phyloP scores from a whole-genome alignment of 1,140 invertebrate genomes.

The Piezodorus guildinii region DNA sequence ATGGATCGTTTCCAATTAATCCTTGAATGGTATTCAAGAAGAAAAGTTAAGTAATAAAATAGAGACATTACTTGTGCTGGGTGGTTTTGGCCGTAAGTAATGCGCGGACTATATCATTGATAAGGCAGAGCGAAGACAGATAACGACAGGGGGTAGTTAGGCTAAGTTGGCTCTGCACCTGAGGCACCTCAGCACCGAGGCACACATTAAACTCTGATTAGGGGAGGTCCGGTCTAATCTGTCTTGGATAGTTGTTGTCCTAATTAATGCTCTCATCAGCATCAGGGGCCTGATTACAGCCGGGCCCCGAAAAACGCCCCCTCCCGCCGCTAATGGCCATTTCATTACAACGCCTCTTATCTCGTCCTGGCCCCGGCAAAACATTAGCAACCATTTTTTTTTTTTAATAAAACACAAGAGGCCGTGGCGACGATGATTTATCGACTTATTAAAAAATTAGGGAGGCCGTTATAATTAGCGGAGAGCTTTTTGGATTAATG shows the following conservation, averaged over 20 bases:
- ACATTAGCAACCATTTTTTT: not conserved
- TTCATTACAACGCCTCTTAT: slow-evolving; percentile 6
- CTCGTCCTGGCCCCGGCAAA: not conserved
- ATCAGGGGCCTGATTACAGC: not conserved
- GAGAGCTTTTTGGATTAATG: not conserved
- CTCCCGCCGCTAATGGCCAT: not conserved
- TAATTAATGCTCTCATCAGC: not conserved
- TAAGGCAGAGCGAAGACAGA: too few relatives aligned
- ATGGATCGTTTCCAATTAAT: too few relatives aligned
- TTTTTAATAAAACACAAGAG: slow-evolving; percentile 9
- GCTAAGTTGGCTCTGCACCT: too few relatives aligned
- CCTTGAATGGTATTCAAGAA: too few relatives aligned
- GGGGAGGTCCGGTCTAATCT: slow-evolving; percentile 6
- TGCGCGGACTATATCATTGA: too few relatives aligned
- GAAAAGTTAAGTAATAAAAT: too few relatives aligned
- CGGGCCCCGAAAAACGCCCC: not conserved
- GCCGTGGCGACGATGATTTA: slow-evolving; percentile 4
- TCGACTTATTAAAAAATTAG: slow-evolving; percentile 14
- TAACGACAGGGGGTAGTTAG: too few relatives aligned
- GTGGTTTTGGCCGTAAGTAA: too few relatives aligned
- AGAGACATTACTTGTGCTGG: too few relatives aligned
- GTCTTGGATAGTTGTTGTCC: slow-evolving; percentile 14
- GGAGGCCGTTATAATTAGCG: slow-evolving; percentile 1
- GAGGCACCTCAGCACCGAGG: too few relatives aligned
- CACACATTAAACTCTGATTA: slow-evolving; percentile 5